Evolutionary conservation across 2,888 invertebrate genomes (phyloP).

Genomic region (Melanophora roralis): DNA sequence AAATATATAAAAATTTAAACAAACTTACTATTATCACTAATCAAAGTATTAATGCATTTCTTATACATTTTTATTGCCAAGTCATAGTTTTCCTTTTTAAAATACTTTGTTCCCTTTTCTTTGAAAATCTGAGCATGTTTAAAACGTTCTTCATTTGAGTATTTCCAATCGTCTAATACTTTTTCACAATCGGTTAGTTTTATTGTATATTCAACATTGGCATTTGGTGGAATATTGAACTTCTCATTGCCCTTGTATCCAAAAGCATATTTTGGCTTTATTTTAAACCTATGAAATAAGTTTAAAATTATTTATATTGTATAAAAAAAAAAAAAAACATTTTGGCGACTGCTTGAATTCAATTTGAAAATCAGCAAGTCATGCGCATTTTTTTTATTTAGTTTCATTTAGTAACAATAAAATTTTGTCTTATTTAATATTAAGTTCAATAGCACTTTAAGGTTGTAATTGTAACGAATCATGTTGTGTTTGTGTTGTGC

Average conservation of each 20-base stretch:
- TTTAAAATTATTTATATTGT: no score
- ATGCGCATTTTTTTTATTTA: no score
- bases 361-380: no score
- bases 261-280: conserved; percentile 89
- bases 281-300: conserved; percentile 80
- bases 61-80: conserved; percentile 93
- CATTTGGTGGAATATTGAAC: conserved; percentile 87
- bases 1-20: conserved; percentile 4
- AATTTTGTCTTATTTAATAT: neutral
- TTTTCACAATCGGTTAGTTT: conserved; percentile 91
- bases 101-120: conserved; percentile 93
- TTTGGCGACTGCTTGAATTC: no score
- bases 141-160: conserved; percentile 87
- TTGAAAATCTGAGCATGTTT: conserved; percentile 90
- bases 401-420: neutral
- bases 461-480: no score
- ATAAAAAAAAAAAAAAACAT: no score
- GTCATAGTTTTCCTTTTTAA: conserved; percentile 86
- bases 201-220: conserved; percentile 88
- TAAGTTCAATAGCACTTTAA: no score
- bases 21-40: conserved; percentile 66
- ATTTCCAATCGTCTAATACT: conserved; percentile 88
- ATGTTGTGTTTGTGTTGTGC: no score
- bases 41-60: conserved; percentile 79
- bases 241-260: conserved; percentile 83